Percentiles rank a stretch among this genome's conserved stretches.
Conservation (phyloP, 1,140 invertebrate species). For the Eumaeus atala region DNA sequence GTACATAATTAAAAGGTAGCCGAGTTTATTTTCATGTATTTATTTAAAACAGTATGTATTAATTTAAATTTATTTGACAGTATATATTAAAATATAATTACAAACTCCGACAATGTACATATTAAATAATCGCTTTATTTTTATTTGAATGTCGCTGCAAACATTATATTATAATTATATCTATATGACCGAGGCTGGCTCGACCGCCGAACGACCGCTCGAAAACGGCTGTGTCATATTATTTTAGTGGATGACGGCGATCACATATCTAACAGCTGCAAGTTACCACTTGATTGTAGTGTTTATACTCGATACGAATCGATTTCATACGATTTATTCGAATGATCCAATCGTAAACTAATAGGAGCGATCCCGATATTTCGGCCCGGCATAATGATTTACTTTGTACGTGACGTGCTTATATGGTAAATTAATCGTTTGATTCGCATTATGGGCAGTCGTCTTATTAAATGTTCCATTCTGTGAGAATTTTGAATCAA, state of each 20-base stretch:
- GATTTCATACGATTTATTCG: conserved; percentile 67
- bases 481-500: conserved; percentile 66
- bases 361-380: conserved; percentile 64
- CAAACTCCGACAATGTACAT: conserved; percentile 2
- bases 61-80: conserved; percentile 4
- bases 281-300: conserved; percentile 60
- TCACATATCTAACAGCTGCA: conserved; percentile 66
- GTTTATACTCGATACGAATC: conserved; percentile 67
- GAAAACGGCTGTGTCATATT: conserved; percentile 70
- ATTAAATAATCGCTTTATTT: conserved; percentile 10
- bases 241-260: conserved; percentile 69
- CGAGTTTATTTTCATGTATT: conserved; percentile 10
- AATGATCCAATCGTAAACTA: conserved; percentile 63
- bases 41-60: conserved; percentile 3
- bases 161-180: conserved; percentile 45
- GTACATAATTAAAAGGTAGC: conserved; percentile 8
- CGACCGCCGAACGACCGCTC: conserved; percentile 22
- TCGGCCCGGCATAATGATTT: conserved; percentile 61
- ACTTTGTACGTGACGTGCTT: conserved; percentile 66
- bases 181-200: conserved; percentile 47
- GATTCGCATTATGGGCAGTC: conserved; percentile 63
- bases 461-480: conserved; percentile 66
- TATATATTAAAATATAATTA: conserved; percentile 6
- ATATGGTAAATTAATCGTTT: conserved; percentile 66
- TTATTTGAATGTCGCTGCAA: conserved; percentile 24